Conservation (phyloP, 2,797 vertebrate species). For the Lutra lutra region DNA sequence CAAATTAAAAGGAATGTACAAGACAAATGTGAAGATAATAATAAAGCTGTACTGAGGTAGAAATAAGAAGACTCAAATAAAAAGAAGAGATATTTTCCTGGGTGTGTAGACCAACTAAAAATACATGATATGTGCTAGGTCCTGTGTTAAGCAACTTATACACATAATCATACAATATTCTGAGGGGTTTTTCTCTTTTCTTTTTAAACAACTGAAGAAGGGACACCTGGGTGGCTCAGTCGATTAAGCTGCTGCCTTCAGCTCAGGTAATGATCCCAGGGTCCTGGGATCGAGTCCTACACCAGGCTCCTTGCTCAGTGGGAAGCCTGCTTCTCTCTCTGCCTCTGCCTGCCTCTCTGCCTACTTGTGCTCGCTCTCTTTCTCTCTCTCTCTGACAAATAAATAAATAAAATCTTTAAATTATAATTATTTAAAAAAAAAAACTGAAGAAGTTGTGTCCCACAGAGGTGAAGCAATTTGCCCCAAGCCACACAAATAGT, state of each 20-base stretch:
- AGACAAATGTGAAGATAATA: not conserved
- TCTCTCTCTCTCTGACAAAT: too few species aligned
- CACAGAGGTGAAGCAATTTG: not conserved
- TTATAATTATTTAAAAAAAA: too few species aligned
- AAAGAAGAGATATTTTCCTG: not conserved
- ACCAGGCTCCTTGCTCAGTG: too few species aligned
- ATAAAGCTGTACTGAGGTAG: not conserved
- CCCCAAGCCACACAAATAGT: not conserved
- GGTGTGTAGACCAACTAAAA: not conserved
- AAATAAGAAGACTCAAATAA: not conserved
- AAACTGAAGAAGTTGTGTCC: not conserved
- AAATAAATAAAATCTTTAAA: too few species aligned
- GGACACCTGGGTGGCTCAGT: too few species aligned
- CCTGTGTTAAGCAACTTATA: not conserved
- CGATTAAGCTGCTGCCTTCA: too few species aligned
- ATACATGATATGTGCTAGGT: not conserved
- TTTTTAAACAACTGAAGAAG: not conserved
- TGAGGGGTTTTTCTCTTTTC: not conserved
- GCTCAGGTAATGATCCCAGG: too few species aligned
- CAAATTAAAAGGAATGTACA: not conserved
- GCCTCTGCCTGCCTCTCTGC: too few species aligned
- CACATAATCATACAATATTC: not conserved
- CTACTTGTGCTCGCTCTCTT: too few species aligned
- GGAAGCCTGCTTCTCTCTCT: too few species aligned
- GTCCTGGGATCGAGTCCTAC: too few species aligned